Evolutionary conservation across 2,888 invertebrate species (phyloP).

Genomic region (Calameuta pallipes): DNA sequence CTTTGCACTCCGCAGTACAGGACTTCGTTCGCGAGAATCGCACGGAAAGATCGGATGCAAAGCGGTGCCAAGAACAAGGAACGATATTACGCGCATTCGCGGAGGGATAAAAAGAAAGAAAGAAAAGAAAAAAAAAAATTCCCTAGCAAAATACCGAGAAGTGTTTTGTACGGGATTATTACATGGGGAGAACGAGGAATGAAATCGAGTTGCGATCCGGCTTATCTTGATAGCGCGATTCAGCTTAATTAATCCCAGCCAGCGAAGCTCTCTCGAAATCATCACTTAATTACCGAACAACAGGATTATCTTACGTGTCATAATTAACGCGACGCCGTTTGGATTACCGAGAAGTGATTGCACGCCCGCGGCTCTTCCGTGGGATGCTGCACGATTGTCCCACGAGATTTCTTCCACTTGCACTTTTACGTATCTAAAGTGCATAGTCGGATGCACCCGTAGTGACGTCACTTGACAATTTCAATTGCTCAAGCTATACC

Average conservation of each 20-base stretch:
- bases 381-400: not conserved
- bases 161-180: not conserved
- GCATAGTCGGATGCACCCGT: not conserved
- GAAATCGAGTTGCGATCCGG: constrained; percentile 33
- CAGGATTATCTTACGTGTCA: constrained; percentile 59
- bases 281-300: constrained; percentile 59
- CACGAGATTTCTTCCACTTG: not conserved
- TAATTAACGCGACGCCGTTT: constrained; percentile 52
- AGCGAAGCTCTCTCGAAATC: constrained; percentile 42
- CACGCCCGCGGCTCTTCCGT: not conserved
- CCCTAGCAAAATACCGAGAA: constrained; percentile 10
- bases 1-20: not conserved
- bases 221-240: constrained; percentile 45
- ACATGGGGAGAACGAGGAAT: not conserved
- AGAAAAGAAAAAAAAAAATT: constrained; percentile 22
- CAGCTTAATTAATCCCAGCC: constrained; percentile 53
- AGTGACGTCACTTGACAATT: too few relatives aligned
- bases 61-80: not conserved
- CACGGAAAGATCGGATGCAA: not conserved
- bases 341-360: constrained; percentile 47
- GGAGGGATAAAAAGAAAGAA: constrained; percentile 3
- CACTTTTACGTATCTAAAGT: not conserved
- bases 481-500: too few relatives aligned
- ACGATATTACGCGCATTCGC: constrained; percentile 6
- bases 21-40: not conserved